A percentile compares a stretch with the other conserved stretches of the same genome.
Evolutionary conservation across 2,888 invertebrate genomes (phyloP).

Genomic region (Tribolium freemani): DNA sequence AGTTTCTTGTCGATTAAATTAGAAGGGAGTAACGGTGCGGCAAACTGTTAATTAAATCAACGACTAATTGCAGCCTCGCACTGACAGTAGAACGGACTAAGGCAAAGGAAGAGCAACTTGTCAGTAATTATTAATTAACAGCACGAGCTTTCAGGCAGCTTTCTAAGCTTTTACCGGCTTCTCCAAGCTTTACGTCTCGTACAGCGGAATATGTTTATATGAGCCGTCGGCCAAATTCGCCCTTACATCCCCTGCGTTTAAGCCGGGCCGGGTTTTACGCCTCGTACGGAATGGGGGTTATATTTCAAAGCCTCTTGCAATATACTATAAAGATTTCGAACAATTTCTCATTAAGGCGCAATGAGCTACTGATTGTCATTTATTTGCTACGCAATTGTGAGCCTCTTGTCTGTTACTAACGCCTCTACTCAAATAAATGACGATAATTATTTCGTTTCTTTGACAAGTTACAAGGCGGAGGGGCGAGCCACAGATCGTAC

Average conservation of each 20-base stretch:
- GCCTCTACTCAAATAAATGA: slow-evolving; percentile 63
- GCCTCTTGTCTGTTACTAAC: slow-evolving; percentile 61
- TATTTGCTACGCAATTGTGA: slow-evolving; percentile 67
- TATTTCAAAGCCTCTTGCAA: slow-evolving; percentile 51
- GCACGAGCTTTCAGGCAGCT: slow-evolving; percentile 70
- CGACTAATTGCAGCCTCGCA: slow-evolving; percentile 61
- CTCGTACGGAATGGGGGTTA: slow-evolving; percentile 49
- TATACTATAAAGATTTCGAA: slow-evolving; percentile 66
- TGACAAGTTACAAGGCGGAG: neutral
- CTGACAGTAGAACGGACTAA: slow-evolving; percentile 62
- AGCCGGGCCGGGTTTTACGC: neutral
- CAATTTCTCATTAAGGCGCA: slow-evolving; percentile 68
- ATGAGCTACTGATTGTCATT: slow-evolving; percentile 68
- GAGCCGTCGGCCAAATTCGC: slow-evolving; percentile 54
- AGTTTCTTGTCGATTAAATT: slow-evolving; percentile 41
- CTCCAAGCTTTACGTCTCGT: slow-evolving; percentile 66
- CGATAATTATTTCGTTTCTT: slow-evolving; percentile 45
- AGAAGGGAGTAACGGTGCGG: slow-evolving; percentile 59
- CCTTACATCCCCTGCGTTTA: slow-evolving; percentile 34
- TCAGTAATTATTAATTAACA: slow-evolving; percentile 72
- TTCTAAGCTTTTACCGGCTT: slow-evolving; percentile 70
- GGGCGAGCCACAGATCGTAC: neutral
- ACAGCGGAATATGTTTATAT: slow-evolving; percentile 66
- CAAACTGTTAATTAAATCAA: slow-evolving; percentile 65
- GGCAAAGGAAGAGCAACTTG: slow-evolving; percentile 70